Evolutionary conservation across 1,140 invertebrate genomes (phyloP).

Genomic region (Calycopis cecrops): DNA sequence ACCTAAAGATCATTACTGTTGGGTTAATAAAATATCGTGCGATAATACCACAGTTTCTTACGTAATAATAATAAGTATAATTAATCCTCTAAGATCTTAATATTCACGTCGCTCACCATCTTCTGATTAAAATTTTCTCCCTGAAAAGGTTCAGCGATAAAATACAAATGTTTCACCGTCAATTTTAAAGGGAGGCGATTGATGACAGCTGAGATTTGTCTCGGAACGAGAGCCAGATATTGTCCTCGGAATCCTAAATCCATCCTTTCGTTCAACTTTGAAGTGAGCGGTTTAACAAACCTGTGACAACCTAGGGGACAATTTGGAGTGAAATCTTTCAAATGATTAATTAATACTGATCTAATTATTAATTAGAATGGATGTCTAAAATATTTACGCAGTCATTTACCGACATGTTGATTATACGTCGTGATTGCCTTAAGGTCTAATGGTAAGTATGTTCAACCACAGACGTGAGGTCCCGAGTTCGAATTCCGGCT

Average conservation of each 20-base stretch:
- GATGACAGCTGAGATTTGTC: conserved; percentile 29
- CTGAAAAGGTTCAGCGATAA: conserved; percentile 41
- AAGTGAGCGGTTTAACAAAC: conserved; percentile 9
- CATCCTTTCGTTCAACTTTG: conserved; percentile 1
- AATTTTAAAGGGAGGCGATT: conserved; percentile 35
- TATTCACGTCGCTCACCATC: conserved; percentile 37
- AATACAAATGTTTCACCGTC: conserved; percentile 43
- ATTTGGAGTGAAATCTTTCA: neutral
- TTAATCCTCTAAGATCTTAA: conserved; percentile 39
- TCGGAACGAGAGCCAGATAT: conserved; percentile 4
- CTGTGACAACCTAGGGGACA: neutral
- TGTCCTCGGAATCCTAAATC: conserved; percentile 11
- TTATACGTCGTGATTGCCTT: too few species aligned
- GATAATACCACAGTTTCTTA: too few species aligned
- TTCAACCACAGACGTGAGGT: too few species aligned
- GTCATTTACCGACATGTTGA: too few species aligned
- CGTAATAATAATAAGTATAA: conserved; percentile 31
- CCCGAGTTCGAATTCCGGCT: too few species aligned
- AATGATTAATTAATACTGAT: too few species aligned
- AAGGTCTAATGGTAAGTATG: too few species aligned
- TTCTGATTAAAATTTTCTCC: conserved; percentile 44
- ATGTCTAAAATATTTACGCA: too few species aligned
- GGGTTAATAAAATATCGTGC: too few species aligned
- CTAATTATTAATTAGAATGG: too few species aligned
- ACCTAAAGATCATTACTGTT: too few species aligned